A percentile compares a stretch with the other conserved stretches of the same genome.
phyloP scores from a whole-genome alignment of 2,888 invertebrate genomes.

The Callyntrura guangdongensis region DNA sequence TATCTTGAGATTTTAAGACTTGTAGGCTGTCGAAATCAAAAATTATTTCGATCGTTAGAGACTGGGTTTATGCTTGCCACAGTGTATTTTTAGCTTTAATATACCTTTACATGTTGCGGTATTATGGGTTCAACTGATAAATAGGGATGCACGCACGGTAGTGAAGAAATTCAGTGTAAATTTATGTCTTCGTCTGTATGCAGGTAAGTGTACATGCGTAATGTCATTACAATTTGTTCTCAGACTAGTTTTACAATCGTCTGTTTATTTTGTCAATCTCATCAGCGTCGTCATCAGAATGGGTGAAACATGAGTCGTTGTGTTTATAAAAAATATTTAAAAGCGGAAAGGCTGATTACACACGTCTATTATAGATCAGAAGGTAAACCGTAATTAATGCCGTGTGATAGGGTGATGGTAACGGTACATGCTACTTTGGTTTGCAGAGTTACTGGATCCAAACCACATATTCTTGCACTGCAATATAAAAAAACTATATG shows the following conservation, averaged over 20 bases:
- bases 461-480: too few species aligned
- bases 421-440: too few species aligned
- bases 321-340: slow-evolving; percentile 1
- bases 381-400: not conserved
- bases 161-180: not conserved
- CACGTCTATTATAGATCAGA: slow-evolving; percentile 20
- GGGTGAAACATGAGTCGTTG: slow-evolving; percentile 50
- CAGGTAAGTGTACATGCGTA: slow-evolving; percentile 6
- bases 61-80: too few species aligned
- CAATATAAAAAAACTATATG: too few species aligned
- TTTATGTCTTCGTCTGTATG: not conserved
- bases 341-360: slow-evolving; percentile 38
- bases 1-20: slow-evolving; percentile 52
- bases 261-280: slow-evolving; percentile 39
- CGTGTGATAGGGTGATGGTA: too few species aligned
- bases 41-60: slow-evolving; percentile 68
- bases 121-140: too few species aligned
- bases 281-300: slow-evolving; percentile 37
- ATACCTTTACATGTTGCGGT: not conserved
- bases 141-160: not conserved
- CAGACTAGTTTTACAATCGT: slow-evolving; percentile 36
- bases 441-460: too few species aligned
- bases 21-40: slow-evolving; percentile 65
- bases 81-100: too few species aligned
- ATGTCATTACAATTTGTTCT: slow-evolving; percentile 67